Base-by-base conservation (phyloP, 2,888 invertebrate genomes). In the Standfussiana lucernea region DNA sequence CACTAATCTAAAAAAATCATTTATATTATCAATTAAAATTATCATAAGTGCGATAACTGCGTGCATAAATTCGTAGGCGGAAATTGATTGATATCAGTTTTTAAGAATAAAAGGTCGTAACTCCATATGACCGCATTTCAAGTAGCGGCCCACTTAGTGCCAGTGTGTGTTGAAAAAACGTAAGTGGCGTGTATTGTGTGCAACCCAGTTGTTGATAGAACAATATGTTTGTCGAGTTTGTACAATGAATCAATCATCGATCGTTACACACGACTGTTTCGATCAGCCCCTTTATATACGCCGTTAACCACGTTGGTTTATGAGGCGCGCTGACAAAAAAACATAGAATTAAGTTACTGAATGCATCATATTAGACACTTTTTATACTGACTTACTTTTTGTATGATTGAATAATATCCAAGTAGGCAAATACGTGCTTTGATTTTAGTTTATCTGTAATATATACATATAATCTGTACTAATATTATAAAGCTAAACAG, bases 241-340 rank as follows among this genome's bases (percentile, higher is more conserved):
- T 77, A 84, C 76, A 86, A 89, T 81, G 11, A 76, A 82, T 86
- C 75, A 84, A 83, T 86, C 84, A 79, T 77, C 62, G 64, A 70
- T 73, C 56, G 81, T 86, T 81, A 80, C 84, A 82, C 87, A 72
- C 68, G 37, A 77, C 80, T 83, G 74, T 80, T 78, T 75, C 70
- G 35, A 28, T 68, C 75, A 76, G 73, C 85, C 79, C 45, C 75
- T 76, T 81, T 80, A 72, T 61, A 77, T 82, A 84, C 82, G 67
- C 50, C 32, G 47, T 80, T 84, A 74, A 69, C 78, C 82, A 77
- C 72, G 75, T 69, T 71, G 45, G 64, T 80, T 84, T 81, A 79
- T 73, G 81, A 84, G 35, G 64, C 75, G 77, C 13, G 28, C 40
- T 82, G 62, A 18, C 21, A 68, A 77, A 70, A 72, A 76, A 50